These are phyloP conservation scores for Thaumetopoea pityocampa DNA, from an alignment of 1,140 invertebrate species.

Conservation along the genomic window DNA sequence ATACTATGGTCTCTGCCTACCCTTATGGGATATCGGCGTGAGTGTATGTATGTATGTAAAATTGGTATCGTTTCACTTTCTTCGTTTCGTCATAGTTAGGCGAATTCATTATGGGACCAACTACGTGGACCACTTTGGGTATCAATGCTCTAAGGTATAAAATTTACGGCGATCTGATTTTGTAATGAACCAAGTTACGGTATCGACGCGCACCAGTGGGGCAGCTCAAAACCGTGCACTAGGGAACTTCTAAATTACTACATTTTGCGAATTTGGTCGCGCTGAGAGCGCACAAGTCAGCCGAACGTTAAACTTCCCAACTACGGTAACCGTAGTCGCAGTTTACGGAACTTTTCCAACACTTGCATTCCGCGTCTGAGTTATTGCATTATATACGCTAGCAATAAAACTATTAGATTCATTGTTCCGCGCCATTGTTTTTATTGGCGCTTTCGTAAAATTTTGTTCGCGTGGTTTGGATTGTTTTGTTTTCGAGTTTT, in stretches of 20 bases:
- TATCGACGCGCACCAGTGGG: conserved; percentile 18
- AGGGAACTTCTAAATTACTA: conserved; percentile 29
- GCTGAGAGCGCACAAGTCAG: conserved; percentile 24
- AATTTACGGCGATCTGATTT: too few species aligned
- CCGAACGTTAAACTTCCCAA: conserved; percentile 29
- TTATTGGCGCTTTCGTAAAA: conserved; percentile 44
- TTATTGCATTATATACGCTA: conserved; percentile 52
- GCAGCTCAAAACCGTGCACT: conserved; percentile 26
- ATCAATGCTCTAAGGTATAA: too few species aligned
- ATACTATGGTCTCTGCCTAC: too few species aligned
- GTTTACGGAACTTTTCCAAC: conserved; percentile 40
- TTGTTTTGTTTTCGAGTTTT: too few species aligned
- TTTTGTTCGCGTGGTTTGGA: too few species aligned
- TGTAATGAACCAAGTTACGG: too few species aligned
- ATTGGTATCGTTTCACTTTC: too few species aligned
- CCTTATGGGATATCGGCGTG: too few species aligned
- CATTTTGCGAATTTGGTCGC: conserved; percentile 29
- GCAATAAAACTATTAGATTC: conserved; percentile 45
- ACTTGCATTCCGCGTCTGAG: conserved; percentile 49
- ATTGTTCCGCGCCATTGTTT: conserved; percentile 44
- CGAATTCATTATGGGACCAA: too few species aligned
- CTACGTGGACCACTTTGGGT: too few species aligned
- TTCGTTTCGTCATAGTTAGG: too few species aligned
- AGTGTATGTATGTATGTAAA: too few species aligned
- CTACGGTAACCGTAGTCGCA: conserved; percentile 28